Conservation (phyloP, 2,797 vertebrate genomes). For the Chaetophractus vellerosus region DNA sequence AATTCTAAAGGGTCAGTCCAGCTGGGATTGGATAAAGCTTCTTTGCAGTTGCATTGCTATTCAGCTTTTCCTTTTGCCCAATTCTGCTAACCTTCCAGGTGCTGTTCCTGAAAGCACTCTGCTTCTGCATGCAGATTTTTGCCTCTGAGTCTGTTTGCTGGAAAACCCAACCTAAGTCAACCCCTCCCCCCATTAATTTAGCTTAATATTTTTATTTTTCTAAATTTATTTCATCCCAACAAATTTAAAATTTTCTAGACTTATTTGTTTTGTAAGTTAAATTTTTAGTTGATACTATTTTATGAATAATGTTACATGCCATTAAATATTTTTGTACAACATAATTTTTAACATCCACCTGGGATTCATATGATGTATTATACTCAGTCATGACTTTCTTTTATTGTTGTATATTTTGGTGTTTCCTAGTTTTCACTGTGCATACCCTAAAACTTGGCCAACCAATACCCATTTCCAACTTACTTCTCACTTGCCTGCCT, state of each 20-base stretch:
- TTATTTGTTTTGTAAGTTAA: not conserved
- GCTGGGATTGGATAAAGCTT: no score
- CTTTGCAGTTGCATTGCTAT: no score
- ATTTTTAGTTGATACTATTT: not conserved
- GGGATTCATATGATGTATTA: not conserved
- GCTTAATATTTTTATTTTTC: not conserved
- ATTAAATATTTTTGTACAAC: not conserved
- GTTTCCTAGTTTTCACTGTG: conserved; percentile 33
- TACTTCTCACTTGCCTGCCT: not conserved
- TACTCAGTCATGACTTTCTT: not conserved
- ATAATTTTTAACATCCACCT: not conserved
- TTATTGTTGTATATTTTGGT: not conserved
- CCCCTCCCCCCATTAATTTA: not conserved
- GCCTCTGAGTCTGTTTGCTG: not conserved
- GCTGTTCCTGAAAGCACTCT: not conserved
- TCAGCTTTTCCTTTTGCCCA: no score
- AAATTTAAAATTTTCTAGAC: not conserved
- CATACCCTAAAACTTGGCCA: not conserved
- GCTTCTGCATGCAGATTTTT: not conserved
- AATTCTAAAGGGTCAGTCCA: no score
- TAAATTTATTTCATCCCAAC: not conserved
- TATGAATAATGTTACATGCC: conserved; percentile 39
- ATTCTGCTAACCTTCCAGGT: not conserved
- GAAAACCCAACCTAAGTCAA: not conserved
- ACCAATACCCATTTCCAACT: not conserved